Percentiles rank a stretch among this genome's conserved stretches.
Conservation (phyloP, 2,113 vertebrate species). For the Dipodomys stephensi region DNA sequence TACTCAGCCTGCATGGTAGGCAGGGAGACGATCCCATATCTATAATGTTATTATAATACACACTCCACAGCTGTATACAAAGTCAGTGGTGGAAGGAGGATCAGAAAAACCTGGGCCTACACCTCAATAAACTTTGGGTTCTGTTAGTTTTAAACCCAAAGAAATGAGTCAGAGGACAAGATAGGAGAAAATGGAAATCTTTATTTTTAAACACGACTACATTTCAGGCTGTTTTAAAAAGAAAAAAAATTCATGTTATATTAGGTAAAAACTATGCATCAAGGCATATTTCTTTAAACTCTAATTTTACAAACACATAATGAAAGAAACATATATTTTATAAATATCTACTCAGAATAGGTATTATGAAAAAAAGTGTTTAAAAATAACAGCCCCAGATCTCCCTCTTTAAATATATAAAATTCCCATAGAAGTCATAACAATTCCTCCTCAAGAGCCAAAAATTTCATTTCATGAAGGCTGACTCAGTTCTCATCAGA, state of each 20-base stretch:
- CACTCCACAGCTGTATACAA: not conserved
- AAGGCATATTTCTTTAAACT: slow-evolving; percentile 85
- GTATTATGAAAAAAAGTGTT: slow-evolving; percentile 82
- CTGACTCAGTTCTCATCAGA: slow-evolving; percentile 74
- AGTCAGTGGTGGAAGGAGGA: not conserved
- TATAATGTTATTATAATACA: accelerated
- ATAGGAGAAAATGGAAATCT: slow-evolving; percentile 82
- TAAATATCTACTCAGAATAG: slow-evolving; percentile 84
- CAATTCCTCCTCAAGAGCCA: slow-evolving; percentile 78
- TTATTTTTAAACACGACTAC: slow-evolving; percentile 85
- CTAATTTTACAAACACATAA: slow-evolving; percentile 84
- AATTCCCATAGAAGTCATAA: slow-evolving; percentile 76
- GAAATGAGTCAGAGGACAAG: slow-evolving; percentile 65
- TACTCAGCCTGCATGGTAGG: not conserved
- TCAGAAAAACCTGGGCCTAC: not conserved
- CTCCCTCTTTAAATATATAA: slow-evolving; percentile 86
- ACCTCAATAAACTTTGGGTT: not conserved
- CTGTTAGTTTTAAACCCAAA: slow-evolving; percentile 36
- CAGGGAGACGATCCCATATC: not conserved
- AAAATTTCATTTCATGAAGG: slow-evolving; percentile 79
- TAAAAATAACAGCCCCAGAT: slow-evolving; percentile 87
- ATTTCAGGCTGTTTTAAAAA: slow-evolving; percentile 81
- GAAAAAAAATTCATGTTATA: slow-evolving; percentile 83
- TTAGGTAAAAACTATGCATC: slow-evolving; percentile 86
- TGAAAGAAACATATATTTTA: slow-evolving; percentile 84